Conservation (phyloP, 2,113 vertebrate genomes). For the Brachyistius frenatus region DNA sequence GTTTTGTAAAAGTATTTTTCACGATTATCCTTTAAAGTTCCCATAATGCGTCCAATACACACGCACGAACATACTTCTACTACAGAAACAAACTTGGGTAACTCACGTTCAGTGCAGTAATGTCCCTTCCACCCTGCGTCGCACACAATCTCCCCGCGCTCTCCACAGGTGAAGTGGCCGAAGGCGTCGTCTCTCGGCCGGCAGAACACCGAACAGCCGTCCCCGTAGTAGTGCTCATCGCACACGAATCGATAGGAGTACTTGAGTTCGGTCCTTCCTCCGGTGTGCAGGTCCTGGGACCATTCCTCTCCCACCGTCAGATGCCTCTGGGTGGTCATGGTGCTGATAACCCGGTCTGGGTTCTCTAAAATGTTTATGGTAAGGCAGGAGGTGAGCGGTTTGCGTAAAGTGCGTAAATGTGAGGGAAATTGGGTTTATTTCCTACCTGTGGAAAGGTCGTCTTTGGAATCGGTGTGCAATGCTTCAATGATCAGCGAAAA, state of each 20-base stretch:
- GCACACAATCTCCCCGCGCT: conserved; percentile 95
- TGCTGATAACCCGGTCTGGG: conserved; percentile 94
- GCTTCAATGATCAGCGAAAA: conserved; percentile 99
- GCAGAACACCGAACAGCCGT: conserved; percentile 96
- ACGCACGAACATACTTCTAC: neutral
- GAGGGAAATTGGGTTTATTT: neutral
- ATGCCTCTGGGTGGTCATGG: conserved; percentile 94
- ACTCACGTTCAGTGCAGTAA: conserved; percentile 98
- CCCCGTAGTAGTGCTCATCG: conserved; percentile 96
- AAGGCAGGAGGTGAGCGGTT: neutral
- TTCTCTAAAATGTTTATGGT: conserved; percentile 83
- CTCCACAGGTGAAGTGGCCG: conserved; percentile 97
- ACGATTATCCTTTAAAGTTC: neutral
- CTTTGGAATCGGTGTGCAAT: conserved; percentile 93
- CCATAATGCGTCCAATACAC: too few species aligned
- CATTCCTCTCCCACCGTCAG: conserved; percentile 96
- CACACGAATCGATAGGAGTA: conserved; percentile 98
- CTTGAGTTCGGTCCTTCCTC: conserved; percentile 91
- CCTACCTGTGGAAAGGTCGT: conserved; percentile 95
- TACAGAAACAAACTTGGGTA: neutral
- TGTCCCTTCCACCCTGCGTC: conserved; percentile 96
- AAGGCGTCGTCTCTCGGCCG: conserved; percentile 95
- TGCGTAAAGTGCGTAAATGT: neutral
- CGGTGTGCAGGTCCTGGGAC: conserved; percentile 97
- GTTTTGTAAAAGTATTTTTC: too few species aligned